Conservation (phyloP, 2,888 invertebrate genomes). For the Microplitis deprimator region DNA sequence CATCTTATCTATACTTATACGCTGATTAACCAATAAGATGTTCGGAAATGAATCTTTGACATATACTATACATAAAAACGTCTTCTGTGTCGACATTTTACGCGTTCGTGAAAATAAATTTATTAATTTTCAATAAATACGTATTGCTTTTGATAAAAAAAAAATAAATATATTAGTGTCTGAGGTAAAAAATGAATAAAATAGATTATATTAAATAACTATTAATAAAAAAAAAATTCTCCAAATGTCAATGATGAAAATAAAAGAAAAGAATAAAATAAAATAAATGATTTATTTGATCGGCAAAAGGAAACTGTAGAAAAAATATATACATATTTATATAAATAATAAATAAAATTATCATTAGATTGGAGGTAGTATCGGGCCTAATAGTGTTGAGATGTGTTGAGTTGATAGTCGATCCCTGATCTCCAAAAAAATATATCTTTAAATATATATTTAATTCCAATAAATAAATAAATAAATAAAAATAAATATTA, state of each 20-base stretch:
- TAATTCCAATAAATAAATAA: constrained; percentile 6
- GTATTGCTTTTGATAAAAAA: background rate
- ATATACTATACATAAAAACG: no score
- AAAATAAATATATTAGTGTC: background rate
- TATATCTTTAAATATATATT: constrained; percentile 17
- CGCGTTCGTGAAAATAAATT: no score
- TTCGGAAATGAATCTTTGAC: no score
- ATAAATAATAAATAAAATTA: constrained; percentile 53
- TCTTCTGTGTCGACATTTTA: no score
- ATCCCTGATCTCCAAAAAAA: background rate
- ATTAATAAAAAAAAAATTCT: background rate
- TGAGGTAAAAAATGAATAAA: background rate
- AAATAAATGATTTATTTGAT: background rate
- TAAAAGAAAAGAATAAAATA: background rate
- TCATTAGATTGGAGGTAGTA: constrained; percentile 66
- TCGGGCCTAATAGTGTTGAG: constrained; percentile 68
- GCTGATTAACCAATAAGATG: no score
- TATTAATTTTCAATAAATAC: background rate
- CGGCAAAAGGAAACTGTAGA: background rate
- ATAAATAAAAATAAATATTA: constrained; percentile 46
- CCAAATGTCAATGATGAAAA: background rate
- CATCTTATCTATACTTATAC: no score
- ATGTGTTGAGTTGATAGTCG: constrained; percentile 30
- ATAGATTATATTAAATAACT: background rate
- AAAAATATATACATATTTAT: constrained; percentile 24